Evolutionary conservation across 2,888 invertebrate species (phyloP), one percentile per base, ranked within the genome.

Genomic region (Catocala fraxini): DNA sequence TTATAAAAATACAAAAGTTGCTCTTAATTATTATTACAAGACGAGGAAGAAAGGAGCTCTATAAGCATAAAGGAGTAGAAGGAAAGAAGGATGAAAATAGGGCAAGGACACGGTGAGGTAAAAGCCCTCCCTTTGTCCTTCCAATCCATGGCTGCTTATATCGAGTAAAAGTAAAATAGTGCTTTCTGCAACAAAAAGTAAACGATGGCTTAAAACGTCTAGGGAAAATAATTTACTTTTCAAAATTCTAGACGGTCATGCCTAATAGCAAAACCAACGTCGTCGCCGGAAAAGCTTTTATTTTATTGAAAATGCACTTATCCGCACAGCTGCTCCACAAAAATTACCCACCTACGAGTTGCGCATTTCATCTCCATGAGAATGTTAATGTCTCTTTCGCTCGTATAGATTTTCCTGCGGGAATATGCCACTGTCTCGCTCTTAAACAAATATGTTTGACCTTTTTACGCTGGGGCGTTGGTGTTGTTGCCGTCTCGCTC

Each of bases 291-390:
- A 81, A 75, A 82, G 74, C 71, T 81, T 75, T 81, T 77, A 84
- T 83, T 84, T 84, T 82, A 85, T 86, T 83, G 82, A 87, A 87
- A 88, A 87, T 81, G 75, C 82, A 83, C 77, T 80, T 82, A 80
- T 81, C 73, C 76, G 70, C 74, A 71, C 85, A 86, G 85, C 82
- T 87, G 87, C 80, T 83, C 74, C 73, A 75, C 75, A 77, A 70
- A 83, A 82, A 77, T 81, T 81, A 70, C 79, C 73, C 80, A 80
- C 67, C 68, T 72, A 68, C 70, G 71, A 75, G 79, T 82, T 84
- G 83, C 84, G 81, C 84, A 74, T 85, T 85, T 82, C 71, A 79
- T 77, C 67, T 77, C 74, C 25, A 66, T 53, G 56, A 62, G 59
- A 41, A 52, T 69, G 69, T 62, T 48, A 51, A 68, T 68, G 46